Conservation (phyloP, 2,113 vertebrate genomes). For the Lepidothrix coronata region DNA sequence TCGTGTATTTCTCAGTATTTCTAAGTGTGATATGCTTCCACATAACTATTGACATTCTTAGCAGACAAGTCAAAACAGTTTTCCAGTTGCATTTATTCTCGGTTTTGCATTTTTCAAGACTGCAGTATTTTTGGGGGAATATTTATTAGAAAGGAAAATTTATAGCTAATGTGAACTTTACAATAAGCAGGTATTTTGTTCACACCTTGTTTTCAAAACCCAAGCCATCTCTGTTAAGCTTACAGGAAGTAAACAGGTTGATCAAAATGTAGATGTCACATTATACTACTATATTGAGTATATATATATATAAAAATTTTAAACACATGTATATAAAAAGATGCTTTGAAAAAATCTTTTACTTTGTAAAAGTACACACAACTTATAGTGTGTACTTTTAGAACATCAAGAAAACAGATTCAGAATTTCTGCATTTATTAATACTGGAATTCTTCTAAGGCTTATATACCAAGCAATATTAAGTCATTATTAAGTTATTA, state of each 20-base stretch:
- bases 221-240: background rate
- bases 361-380: no score
- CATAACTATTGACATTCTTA: background rate
- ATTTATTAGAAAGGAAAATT: background rate
- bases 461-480: background rate
- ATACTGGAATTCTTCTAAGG: background rate
- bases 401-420: background rate
- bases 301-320: background rate
- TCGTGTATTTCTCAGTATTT: background rate
- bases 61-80: background rate
- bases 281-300: background rate
- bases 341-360: background rate
- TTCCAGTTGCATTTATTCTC: background rate
- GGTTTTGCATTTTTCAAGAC: background rate
- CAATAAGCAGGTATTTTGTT: background rate
- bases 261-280: background rate
- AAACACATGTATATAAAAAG: background rate
- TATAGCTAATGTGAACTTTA: background rate
- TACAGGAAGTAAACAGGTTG: background rate
- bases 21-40: background rate
- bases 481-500: background rate
- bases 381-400: background rate
- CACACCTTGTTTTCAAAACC: background rate
- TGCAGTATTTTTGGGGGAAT: background rate
- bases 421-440: background rate